Percentiles rank a stretch among this genome's conserved stretches.
Evolutionary conservation across 2,797 vertebrate species (phyloP).

Genomic region (Catostomus latipinnis): DNA sequence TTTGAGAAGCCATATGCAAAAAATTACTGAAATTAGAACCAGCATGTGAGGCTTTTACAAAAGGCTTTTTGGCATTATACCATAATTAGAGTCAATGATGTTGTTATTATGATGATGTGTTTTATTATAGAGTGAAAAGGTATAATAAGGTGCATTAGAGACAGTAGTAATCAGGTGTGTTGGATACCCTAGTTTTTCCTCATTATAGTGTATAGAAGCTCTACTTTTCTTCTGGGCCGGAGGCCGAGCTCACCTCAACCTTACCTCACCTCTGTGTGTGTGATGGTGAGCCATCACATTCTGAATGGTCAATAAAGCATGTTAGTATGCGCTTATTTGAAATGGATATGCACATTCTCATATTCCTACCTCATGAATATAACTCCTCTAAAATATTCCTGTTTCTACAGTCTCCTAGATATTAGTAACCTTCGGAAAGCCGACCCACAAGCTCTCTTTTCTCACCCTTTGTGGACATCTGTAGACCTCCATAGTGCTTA

Average conservation of each 20-base stretch:
- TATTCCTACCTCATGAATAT: constrained; percentile 43
- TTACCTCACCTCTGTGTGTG: constrained; percentile 46
- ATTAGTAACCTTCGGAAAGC: constrained; percentile 20
- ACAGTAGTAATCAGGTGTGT: background rate
- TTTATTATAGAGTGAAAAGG: constrained; percentile 12
- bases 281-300: background rate
- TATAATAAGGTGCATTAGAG: constrained; percentile 10
- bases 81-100: constrained; percentile 10
- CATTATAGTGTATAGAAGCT: constrained; percentile 38
- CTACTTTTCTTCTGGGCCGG: constrained; percentile 43
- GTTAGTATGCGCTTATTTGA: constrained; percentile 38
- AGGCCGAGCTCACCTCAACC: constrained; percentile 58
- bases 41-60: constrained; percentile 16
- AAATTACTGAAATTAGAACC: constrained; percentile 19
- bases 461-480: background rate
- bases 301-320: constrained; percentile 22
- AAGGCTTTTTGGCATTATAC: constrained; percentile 22
- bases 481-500: background rate
- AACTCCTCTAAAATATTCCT: constrained; percentile 12
- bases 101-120: constrained; percentile 34
- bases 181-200: constrained; percentile 38
- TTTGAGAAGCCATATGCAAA: constrained; percentile 22
- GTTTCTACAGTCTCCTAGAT: constrained; percentile 22
- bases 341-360: constrained; percentile 38
- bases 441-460: background rate